phyloP scores from a whole-genome alignment of 2,888 invertebrate genomes.

The Acrobasis repandana region DNA sequence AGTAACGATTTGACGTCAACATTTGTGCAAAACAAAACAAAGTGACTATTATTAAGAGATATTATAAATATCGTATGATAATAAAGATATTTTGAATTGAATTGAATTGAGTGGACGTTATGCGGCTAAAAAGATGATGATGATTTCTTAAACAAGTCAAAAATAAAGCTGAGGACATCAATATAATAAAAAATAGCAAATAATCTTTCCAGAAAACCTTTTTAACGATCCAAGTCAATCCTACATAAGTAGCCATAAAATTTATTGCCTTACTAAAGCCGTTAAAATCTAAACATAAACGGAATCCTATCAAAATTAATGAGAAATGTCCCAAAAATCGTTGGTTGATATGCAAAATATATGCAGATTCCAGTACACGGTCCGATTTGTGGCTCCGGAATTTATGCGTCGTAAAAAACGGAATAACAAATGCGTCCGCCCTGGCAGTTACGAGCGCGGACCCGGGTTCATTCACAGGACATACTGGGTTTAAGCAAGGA shows the following conservation, averaged over 20 bases:
- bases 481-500: not conserved
- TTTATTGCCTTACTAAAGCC: conserved; percentile 8
- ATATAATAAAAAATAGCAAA: too few relatives aligned
- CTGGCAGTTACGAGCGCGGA: conserved; percentile 32
- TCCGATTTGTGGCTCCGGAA: conserved; percentile 43
- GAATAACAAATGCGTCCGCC: conserved; percentile 47
- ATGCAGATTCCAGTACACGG: conserved; percentile 46
- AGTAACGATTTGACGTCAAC: too few relatives aligned
- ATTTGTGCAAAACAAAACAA: too few relatives aligned
- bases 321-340: conserved; percentile 28
- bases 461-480: conserved; percentile 14
- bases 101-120: too few relatives aligned
- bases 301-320: conserved; percentile 20
- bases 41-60: too few relatives aligned
- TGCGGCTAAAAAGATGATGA: too few relatives aligned
- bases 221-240: too few relatives aligned
- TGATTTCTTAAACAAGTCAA: too few relatives aligned
- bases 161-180: too few relatives aligned
- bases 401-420: conserved; percentile 51
- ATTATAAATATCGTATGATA: too few relatives aligned
- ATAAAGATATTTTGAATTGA: too few relatives aligned
- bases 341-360: conserved; percentile 36
- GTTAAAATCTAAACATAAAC: conserved; percentile 9
- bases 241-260: not conserved
- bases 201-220: too few relatives aligned